A percentile compares a stretch with the other conserved stretches of the same genome.
These are phyloP conservation scores for Lagodon rhomboides DNA, from an alignment of 2,797 vertebrate genomes.

Conservation along the genomic window DNA sequence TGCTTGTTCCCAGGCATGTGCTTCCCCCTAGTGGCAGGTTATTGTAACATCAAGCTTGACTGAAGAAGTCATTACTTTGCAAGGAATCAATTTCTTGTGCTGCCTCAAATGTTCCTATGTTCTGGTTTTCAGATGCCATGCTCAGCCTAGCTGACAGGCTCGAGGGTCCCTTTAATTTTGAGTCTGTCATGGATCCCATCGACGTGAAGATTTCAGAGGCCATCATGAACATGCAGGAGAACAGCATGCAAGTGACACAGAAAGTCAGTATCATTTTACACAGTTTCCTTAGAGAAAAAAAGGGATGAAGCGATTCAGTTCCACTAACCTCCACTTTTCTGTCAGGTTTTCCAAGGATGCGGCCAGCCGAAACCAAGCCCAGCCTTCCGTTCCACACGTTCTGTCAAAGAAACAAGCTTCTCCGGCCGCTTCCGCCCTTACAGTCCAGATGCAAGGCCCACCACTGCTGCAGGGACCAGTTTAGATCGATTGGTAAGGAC, in stretches of 20 bases:
- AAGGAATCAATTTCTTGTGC: background rate
- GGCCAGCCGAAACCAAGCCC: conserved; percentile 89
- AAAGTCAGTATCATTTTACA: conserved; percentile 84
- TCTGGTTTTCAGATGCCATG: conserved; percentile 90
- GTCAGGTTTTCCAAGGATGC: conserved; percentile 97
- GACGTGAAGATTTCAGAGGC: conserved; percentile 98
- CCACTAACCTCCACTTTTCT: background rate
- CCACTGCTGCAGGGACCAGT: conserved; percentile 96
- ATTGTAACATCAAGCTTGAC: conserved; percentile 6
- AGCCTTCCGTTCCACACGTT: conserved; percentile 86
- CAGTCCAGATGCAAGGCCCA: conserved; percentile 92
- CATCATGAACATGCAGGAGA: conserved; percentile 99
- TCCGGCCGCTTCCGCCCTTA: conserved; percentile 93
- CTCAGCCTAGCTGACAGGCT: conserved; percentile 92
- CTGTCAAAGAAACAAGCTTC: conserved; percentile 88
- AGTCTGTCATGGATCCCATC: conserved; percentile 96
- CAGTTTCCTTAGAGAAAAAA: background rate
- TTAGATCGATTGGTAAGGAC: conserved; percentile 93
- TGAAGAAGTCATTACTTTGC: background rate
- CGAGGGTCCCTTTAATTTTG: conserved; percentile 98
- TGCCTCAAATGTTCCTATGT: background rate
- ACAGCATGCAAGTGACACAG: conserved; percentile 97
- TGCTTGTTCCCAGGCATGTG: conserved; percentile 32
- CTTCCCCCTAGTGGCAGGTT: conserved; percentile 77
- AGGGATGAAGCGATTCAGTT: background rate